A percentile compares a stretch with the other conserved stretches of the same genome.
Evolutionary conservation across 2,113 vertebrate species (phyloP).

Genomic region (Scolopax mira): DNA sequence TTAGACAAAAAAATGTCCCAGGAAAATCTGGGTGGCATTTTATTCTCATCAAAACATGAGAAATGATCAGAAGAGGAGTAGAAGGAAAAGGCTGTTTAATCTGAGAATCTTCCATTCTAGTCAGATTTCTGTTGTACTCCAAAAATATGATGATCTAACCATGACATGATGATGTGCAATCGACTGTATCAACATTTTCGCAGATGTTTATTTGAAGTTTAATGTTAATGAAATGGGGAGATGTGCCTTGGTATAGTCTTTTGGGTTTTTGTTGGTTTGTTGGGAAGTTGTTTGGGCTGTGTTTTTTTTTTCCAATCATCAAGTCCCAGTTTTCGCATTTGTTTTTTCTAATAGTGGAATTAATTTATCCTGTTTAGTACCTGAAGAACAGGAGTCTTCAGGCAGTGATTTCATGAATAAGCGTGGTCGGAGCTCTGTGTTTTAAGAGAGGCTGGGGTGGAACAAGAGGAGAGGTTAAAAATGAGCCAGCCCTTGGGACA

Average conservation of each 20-base stretch:
- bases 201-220: conserved; percentile 60
- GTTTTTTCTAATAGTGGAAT: not conserved
- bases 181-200: conserved; percentile 39
- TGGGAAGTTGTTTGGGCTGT: not conserved
- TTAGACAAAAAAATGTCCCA: conserved; percentile 29
- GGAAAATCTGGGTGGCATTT: conserved; percentile 26
- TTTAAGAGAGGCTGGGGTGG: not conserved
- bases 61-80: not conserved
- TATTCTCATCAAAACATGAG: conserved; percentile 36
- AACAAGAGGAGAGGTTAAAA: not conserved
- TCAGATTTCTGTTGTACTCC: conserved; percentile 44
- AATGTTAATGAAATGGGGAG: conserved; percentile 56
- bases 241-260: not conserved
- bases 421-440: not conserved
- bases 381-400: not conserved
- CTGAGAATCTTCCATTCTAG: conserved; percentile 48
- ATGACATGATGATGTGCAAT: conserved; percentile 38
- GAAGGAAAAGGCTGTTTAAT: conserved; percentile 22
- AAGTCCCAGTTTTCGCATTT: not conserved
- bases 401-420: not conserved
- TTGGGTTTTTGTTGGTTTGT: not conserved
- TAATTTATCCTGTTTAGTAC: not conserved
- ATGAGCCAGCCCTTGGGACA: not conserved
- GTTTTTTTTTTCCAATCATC: not conserved
- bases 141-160: conserved; percentile 37